Evolutionary conservation across 1,140 invertebrate genomes (phyloP).

Genomic region (Diorhabda elongata): DNA sequence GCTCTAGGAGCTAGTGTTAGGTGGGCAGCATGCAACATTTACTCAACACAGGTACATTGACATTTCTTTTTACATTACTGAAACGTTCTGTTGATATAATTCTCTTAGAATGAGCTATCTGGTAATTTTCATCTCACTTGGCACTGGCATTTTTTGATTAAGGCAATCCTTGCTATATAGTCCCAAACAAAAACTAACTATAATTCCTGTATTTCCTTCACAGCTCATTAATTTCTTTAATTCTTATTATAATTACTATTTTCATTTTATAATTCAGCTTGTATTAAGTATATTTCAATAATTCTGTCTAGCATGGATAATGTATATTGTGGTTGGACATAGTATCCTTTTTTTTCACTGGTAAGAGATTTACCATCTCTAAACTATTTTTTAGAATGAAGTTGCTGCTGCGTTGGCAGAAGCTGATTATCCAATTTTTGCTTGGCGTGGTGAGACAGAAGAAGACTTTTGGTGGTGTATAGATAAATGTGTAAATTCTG

Average conservation of each 20-base stretch:
- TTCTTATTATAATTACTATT: no score
- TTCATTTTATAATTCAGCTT: no score
- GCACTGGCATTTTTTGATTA: no score
- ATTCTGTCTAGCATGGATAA: no score
- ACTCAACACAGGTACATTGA: conserved; percentile 79
- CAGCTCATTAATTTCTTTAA: neutral
- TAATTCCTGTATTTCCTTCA: neutral
- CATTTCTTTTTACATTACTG: no score
- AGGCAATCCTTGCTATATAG: no score
- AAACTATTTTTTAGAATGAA: conserved; percentile 68
- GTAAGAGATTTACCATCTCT: conserved; percentile 8
- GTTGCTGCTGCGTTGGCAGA: conserved; percentile 94
- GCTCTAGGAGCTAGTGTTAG: conserved; percentile 86
- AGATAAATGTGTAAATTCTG: conserved; percentile 86
- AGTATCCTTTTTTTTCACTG: neutral
- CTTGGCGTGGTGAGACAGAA: conserved; percentile 94
- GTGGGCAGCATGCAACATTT: conserved; percentile 98
- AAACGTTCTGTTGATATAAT: no score
- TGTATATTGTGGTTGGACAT: no score
- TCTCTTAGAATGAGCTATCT: no score
- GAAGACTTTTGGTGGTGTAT: conserved; percentile 99
- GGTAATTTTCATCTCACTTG: no score
- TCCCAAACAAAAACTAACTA: no score
- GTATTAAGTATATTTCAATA: no score
- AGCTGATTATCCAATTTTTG: conserved; percentile 84